A percentile compares a stretch with the other conserved stretches of the same genome.
These are phyloP conservation scores for Coendou prehensilis DNA, from an alignment of 2,797 vertebrate genomes.

Conservation along the genomic window DNA sequence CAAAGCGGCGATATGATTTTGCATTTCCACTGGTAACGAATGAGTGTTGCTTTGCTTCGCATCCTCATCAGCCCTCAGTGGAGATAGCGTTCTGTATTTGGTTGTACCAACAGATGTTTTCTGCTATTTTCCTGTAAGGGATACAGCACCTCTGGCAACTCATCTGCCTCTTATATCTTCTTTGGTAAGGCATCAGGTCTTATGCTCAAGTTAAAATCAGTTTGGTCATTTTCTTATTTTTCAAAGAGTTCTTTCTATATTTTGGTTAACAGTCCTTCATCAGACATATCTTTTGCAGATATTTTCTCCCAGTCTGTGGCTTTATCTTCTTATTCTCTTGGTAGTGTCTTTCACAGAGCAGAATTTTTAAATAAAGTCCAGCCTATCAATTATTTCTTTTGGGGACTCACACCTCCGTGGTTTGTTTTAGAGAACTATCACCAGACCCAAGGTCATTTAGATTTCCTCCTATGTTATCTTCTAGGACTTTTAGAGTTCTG, in stretches of 20 bases:
- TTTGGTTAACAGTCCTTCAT: conserved; percentile 22
- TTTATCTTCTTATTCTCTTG: conserved; percentile 36
- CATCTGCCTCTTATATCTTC: neutral
- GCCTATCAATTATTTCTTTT: conserved; percentile 38
- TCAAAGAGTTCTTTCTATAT: conserved; percentile 39
- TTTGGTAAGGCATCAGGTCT: neutral
- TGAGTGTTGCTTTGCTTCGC: neutral
- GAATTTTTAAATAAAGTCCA: neutral
- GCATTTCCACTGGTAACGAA: neutral
- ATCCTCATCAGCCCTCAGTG: neutral
- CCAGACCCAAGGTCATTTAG: neutral
- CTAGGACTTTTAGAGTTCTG: neutral
- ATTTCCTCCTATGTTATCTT: neutral
- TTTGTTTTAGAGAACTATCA: neutral
- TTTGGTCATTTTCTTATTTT: conserved; percentile 33
- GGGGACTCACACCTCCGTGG: neutral
- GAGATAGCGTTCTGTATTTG: neutral
- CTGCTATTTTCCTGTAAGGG: neutral
- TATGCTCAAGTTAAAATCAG: neutral
- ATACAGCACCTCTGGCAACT: neutral
- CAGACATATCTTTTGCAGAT: neutral
- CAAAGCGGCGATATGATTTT: neutral
- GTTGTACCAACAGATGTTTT: neutral
- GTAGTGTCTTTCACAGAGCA: neutral
- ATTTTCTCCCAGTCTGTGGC: neutral